Evolutionary conservation across 2,888 invertebrate genomes (phyloP).

Genomic region (Chorisops tibialis): DNA sequence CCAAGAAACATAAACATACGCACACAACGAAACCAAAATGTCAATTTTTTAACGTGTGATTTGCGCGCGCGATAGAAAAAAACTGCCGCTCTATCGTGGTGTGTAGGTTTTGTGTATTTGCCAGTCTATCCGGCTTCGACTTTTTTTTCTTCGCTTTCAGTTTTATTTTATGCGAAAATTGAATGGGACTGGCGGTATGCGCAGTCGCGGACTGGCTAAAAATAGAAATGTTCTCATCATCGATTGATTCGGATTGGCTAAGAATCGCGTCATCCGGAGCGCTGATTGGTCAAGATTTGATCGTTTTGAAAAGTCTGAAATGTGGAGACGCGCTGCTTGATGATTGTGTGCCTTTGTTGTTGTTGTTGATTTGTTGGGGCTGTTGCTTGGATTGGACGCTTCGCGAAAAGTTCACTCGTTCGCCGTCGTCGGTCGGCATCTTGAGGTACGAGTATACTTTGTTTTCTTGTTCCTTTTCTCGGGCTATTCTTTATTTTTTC

Average conservation of each 20-base stretch:
- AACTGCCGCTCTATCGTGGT: too few relatives aligned
- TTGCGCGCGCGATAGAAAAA: not conserved
- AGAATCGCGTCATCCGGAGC: slow-evolving; percentile 10
- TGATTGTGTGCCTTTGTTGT: too few relatives aligned
- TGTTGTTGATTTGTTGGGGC: not conserved
- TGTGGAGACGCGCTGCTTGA: not conserved
- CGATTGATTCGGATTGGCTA: not conserved
- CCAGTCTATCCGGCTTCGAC: too few relatives aligned
- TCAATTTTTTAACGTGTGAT: not conserved
- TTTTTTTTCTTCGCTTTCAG: too few relatives aligned
- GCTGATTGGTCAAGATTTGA: slow-evolving; percentile 18
- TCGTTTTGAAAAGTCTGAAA: slow-evolving; percentile 20
- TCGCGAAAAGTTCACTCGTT: not conserved
- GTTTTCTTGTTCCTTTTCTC: too few relatives aligned
- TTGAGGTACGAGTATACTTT: too few relatives aligned
- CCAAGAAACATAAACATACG: slow-evolving; percentile 14
- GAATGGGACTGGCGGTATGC: slow-evolving; percentile 3
- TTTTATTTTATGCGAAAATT: not conserved
- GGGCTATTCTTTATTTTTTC: too few relatives aligned
- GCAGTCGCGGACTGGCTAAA: slow-evolving; percentile 9
- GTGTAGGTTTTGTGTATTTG: too few relatives aligned
- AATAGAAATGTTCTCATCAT: slow-evolving; percentile 26
- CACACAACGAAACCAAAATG: slow-evolving; percentile 1
- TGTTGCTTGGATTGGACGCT: too few relatives aligned
- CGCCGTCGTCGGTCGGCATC: not conserved